Evolutionary conservation across 2,888 invertebrate genomes (phyloP).

Genomic region (Gasteruption jaculator): DNA sequence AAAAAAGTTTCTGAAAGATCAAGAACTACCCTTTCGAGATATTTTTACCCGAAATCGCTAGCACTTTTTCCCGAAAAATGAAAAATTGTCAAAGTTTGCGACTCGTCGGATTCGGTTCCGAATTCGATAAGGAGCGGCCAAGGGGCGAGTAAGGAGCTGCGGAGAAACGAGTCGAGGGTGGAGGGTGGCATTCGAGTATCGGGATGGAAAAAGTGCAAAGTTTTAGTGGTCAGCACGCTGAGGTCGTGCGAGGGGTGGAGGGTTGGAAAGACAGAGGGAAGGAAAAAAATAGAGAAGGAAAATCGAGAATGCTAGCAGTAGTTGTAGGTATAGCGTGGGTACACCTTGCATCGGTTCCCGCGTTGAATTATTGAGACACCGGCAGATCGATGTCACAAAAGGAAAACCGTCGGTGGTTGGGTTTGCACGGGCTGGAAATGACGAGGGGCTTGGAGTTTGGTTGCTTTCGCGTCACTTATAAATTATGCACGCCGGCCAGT

Average conservation of each 20-base stretch:
- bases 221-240: slow-evolving; percentile 18
- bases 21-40: no score
- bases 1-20: no score
- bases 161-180: slow-evolving; percentile 14
- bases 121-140: no score
- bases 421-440: slow-evolving; percentile 47
- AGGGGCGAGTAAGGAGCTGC: slow-evolving; percentile 5
- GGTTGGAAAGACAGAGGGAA: background rate
- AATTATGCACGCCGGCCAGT: slow-evolving; percentile 45
- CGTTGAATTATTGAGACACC: slow-evolving; percentile 49
- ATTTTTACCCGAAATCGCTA: no score
- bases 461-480: slow-evolving; percentile 48
- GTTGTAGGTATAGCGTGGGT: slow-evolving; percentile 16
- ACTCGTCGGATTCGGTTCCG: no score
- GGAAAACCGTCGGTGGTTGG: no score
- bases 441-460: no score
- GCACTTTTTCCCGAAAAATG: no score
- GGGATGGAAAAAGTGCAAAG: background rate
- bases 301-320: slow-evolving; percentile 3
- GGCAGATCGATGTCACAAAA: slow-evolving; percentile 51
- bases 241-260: slow-evolving; percentile 7
- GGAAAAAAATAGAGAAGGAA: slow-evolving; percentile 5
- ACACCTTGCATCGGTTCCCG: slow-evolving; percentile 48
- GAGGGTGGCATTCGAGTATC: slow-evolving; percentile 17
- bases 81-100: no score